Evolutionary conservation across 2,113 vertebrate species (phyloP), one percentile per base, ranked within the genome.

Genomic region (Hippocampus mohnikei): DNA sequence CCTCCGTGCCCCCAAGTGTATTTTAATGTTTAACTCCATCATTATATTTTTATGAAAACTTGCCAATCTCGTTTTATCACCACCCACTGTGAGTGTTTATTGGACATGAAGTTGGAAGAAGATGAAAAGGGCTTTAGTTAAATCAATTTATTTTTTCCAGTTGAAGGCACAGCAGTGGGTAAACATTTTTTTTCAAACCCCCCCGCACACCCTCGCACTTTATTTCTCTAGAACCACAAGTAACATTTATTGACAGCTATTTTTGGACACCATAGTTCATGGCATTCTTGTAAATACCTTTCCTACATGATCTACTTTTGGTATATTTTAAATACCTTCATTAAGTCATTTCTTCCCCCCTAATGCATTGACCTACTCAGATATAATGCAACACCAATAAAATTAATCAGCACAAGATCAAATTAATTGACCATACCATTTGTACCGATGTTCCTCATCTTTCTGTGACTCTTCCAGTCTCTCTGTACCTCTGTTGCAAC

Each of bases 111-210:
- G 71, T 78, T 80, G 72, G 69, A 80, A 68, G 71, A 75, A 79
- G 71, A 81, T 82, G 56, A 78, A 76, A 81, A 83, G 29, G 71
- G 62, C 72, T 63, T 70, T 25, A 53, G 59, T 70, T 72, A 79
- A 86, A 83, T 79, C 74, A 66, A 40, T 78, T 81, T 74, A 79
- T 84, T 66, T 81, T 66, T 78, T 82, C 79, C 71, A 78, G 79
- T 68, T n/a, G 62, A 44, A 65, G 62, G 41, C 76, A 69, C 64
- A 71, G 74, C 61, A 20, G 72, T 40, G 11, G 75, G 40, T 79
- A 84, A 84, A 86, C 60, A 67, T 77, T 70, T n/a, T 72, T 67
- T 63, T 67, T 21, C 18, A 37, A 29, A 2, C 29, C 33, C 33
- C 2, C 5, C 33, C 0, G 1, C 33, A n/a, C 33, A 5, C 33